Evolutionary conservation across 2,797 vertebrate species (phyloP).

Genomic region (Cryptoprocta ferox): DNA sequence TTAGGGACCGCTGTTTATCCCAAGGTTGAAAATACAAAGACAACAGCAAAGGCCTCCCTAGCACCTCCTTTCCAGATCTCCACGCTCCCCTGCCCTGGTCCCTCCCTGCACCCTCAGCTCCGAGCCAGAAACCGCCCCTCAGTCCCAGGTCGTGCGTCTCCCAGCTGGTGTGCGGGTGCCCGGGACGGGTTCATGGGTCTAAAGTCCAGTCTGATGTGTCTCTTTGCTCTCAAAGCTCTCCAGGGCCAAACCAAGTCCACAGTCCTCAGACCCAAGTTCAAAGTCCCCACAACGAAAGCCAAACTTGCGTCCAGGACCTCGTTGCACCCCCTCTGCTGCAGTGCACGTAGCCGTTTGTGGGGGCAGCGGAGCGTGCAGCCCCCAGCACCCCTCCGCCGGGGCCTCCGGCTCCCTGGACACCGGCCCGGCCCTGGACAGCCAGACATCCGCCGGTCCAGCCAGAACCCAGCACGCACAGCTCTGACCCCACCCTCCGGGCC

Average conservation of each 20-base stretch:
- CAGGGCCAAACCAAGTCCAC: neutral
- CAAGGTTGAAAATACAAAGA: too few relatives aligned
- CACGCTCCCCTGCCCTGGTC: neutral
- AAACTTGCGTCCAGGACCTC: neutral
- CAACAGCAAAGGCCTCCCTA: neutral
- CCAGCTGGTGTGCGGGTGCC: neutral
- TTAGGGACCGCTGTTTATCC: neutral
- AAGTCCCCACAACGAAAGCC: neutral
- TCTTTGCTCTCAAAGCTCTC: neutral
- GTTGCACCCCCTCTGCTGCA: rapidly evolving
- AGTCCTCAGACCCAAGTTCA: neutral
- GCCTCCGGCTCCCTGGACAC: neutral
- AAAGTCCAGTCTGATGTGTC: too few relatives aligned
- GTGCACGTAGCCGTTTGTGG: rapidly evolving
- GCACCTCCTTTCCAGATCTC: rapidly evolving
- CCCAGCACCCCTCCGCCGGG: neutral
- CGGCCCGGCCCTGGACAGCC: neutral
- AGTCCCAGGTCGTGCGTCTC: neutral
- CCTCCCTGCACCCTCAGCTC: rapidly evolving
- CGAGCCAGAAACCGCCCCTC: neutral
- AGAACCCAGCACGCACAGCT: neutral
- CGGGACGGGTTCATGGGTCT: rapidly evolving
- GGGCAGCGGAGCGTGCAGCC: rapidly evolving
- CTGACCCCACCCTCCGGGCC: too few relatives aligned
- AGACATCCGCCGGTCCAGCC: rapidly evolving